These are phyloP conservation scores for Mongoloraphidia duomilia DNA, from an alignment of 2,888 invertebrate species.

Conservation along the genomic window DNA sequence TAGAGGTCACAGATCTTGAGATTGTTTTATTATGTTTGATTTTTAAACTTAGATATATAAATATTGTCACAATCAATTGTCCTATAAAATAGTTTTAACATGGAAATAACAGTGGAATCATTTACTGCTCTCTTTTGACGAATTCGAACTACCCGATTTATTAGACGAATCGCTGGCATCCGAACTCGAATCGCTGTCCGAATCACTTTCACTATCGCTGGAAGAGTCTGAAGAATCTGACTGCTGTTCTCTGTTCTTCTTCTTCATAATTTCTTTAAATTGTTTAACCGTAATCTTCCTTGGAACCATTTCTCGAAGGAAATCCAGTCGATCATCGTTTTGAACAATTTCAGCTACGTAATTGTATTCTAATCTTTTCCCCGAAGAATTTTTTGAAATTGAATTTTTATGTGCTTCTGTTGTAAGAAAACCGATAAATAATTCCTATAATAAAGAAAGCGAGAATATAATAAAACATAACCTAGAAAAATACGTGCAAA, in stretches of 20 bases:
- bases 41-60: no score
- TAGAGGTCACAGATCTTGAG: no score
- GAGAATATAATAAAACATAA: conserved; percentile 8
- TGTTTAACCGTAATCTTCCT: conserved; percentile 54
- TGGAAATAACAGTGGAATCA: no score
- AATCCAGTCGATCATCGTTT: conserved; percentile 49
- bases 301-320: conserved; percentile 59
- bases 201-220: no score
- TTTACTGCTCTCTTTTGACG: no score
- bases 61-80: no score
- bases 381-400: conserved; percentile 28
- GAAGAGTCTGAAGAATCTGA: no score
- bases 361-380: conserved; percentile 47
- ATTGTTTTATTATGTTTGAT: no score
- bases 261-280: conserved; percentile 50
- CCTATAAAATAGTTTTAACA: no score
- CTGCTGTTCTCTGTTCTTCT: conserved; percentile 24
- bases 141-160: no score
- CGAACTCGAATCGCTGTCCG: no score
- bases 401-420: conserved; percentile 42
- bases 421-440: conserved; percentile 52
- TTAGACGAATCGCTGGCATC: no score
- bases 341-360: conserved; percentile 58
- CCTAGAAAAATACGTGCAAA: conserved; percentile 1
- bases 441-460: conserved; percentile 37